Evolutionary conservation across 2,888 invertebrate species (phyloP), one percentile per base, ranked within the genome.

Genomic region (Athalia cordata): DNA sequence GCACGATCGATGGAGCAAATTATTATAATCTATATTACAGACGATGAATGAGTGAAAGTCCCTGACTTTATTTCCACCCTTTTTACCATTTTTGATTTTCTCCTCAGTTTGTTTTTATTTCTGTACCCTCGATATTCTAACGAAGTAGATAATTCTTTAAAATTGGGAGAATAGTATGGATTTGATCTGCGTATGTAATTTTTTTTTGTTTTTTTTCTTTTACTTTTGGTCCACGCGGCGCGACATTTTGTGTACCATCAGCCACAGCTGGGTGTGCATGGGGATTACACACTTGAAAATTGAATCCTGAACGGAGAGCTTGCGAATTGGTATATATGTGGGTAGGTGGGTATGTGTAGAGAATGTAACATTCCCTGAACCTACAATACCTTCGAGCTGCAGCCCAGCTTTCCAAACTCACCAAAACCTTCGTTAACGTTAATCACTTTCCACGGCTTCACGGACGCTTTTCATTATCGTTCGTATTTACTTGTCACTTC

Each of bases 261-360:
- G 29, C 29, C 29, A 29, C 29, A 29, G 29, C 29, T 29, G 29
- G 29, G 29, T 29, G 29, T 29, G 29, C 29, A 29, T 29, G 29
- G 29, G 29, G 29, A 29, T 29, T 29, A 61, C 29, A 29, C 29
- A 29, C 45, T 64, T 5, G 45, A 64, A 45, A 64, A n/a, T 64
- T 64, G 45, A 64, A 45, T 64, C n/a, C 64, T 47, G n/a, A 43
- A 45, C 64, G 29, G 29, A 29, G 64, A 64, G 64, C 45, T 64
- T 47, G 43, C 11, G 64, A 45, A 64, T 64, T 64, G 43, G 45
- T 29, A 29, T 29, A 29, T 29, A 29, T 0, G 29, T 29, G 29
- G 29, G 29, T 29, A 29, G 29, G 29, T 29, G 29, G 29, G 29
- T 29, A 29, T 29, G 29, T 29, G 2, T 2, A 29, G 29, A 29